Conservation (phyloP, 1,140 invertebrate genomes). For the Apis dorsata region DNA sequence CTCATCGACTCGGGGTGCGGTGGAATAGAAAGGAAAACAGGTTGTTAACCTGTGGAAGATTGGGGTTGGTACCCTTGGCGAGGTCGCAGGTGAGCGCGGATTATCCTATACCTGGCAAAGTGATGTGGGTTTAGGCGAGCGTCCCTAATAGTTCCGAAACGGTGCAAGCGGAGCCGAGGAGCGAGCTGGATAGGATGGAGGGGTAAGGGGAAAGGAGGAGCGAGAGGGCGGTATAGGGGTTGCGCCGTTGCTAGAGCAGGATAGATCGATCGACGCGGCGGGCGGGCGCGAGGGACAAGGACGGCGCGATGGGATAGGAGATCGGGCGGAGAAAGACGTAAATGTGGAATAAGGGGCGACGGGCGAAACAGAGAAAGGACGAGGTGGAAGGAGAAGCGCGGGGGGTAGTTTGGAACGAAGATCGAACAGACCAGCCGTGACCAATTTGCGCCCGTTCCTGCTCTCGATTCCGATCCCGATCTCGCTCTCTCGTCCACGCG, state of each 20-base stretch:
- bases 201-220: constrained; percentile 35
- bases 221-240: constrained; percentile 3
- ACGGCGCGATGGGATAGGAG: background rate
- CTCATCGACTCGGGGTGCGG: too few species aligned
- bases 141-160: constrained; percentile 71
- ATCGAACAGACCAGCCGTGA: constrained; percentile 79
- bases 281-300: background rate
- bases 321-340: constrained; percentile 22
- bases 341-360: constrained; percentile 39
- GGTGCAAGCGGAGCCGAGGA: constrained; percentile 60
- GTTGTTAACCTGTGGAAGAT: background rate
- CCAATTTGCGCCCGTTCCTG: constrained; percentile 78
- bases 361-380: constrained; percentile 6
- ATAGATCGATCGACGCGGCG: constrained; percentile 40
- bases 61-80: background rate
- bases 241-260: constrained; percentile 16
- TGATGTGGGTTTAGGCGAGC: constrained; percentile 62
- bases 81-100: constrained; percentile 62
- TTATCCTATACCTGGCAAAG: constrained; percentile 61
- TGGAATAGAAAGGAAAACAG: background rate
- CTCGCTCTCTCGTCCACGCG: constrained; percentile 25
- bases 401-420: constrained; percentile 55
- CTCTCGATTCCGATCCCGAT: constrained; percentile 67
- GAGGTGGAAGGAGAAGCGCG: background rate
- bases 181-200: constrained; percentile 57